Evolutionary conservation across 2,113 vertebrate species (phyloP), one percentile per base, ranked within the genome.

Genomic region (Ranitomeya variabilis): DNA sequence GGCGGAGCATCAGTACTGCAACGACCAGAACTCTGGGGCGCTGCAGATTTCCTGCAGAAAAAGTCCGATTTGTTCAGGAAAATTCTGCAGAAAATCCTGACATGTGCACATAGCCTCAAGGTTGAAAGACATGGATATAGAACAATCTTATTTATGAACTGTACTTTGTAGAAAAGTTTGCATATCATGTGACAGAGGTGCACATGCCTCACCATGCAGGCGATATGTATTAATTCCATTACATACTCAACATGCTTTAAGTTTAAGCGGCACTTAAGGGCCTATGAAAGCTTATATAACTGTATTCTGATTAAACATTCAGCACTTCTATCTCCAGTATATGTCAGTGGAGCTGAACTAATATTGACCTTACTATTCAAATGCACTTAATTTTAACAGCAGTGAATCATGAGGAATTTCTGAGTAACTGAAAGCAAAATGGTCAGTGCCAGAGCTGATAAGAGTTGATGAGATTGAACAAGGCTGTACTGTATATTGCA

Each of bases 281-380:
- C 73, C 18, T 81, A 62, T 62, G 79, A 59, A 59, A 81, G 51
- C 57, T 62, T 60, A 81, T 31, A 81, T 81, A 62, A 45, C 26
- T 23, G 7, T 62, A 18, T 81, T 81, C 57, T 18, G 15, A 81
- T 81, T 37, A 81, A 81, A 59, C 79, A 18, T 54, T 81, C 26
- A 37, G 55, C n/a, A 62, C 12, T 21, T 59, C 31, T 45, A 80
- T 31, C 14, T 80, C n/a, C 8, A 26, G 78, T 18, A 15, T 12
- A 83, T 83, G 73, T 83, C 45, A 45, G 62, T 52, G 59, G 10
- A 66, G 55, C 15, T 81, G 15, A 80, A 81, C 80, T 81, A 66
- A 21, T 66, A 16, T 37, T 59, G 23, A 45, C 37, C 55, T 83
- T 66, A 18, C 3, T 23, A 23, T 55, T 80, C 57, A 23, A 80